These are phyloP conservation scores for Dastarcus helophoroides DNA, from an alignment of 2,888 invertebrate species.

Conservation along the genomic window DNA sequence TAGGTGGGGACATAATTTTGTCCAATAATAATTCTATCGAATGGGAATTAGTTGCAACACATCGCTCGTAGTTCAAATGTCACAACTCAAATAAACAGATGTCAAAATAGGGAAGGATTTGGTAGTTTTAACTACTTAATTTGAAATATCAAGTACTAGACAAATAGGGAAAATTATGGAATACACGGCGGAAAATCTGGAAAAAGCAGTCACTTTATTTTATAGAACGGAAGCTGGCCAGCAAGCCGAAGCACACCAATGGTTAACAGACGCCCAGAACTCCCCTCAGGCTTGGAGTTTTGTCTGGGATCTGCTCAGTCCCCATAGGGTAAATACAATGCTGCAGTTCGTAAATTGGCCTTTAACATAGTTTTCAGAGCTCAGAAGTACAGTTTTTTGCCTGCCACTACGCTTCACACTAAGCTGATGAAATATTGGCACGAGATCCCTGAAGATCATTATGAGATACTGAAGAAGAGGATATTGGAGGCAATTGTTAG, in stretches of 20 bases:
- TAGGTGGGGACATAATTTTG: too few relatives aligned
- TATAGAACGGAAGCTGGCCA: conserved; percentile 51
- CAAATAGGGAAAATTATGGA: conserved; percentile 50
- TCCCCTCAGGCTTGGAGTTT: conserved; percentile 88
- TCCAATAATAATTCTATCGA: too few relatives aligned
- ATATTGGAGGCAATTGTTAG: conserved; percentile 65
- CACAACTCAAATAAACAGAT: too few relatives aligned
- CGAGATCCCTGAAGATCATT: conserved; percentile 72
- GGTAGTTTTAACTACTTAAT: too few relatives aligned
- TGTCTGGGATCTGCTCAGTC: conserved; percentile 78
- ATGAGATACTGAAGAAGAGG: conserved; percentile 63
- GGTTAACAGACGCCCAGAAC: conserved; percentile 75
- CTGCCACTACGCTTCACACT: conserved; percentile 76
- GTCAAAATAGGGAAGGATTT: too few relatives aligned
- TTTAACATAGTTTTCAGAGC: conserved; percentile 42
- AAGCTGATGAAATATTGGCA: conserved; percentile 82
- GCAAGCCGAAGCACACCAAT: conserved; percentile 69
- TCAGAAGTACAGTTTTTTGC: conserved; percentile 91
- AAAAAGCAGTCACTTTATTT: conserved; percentile 57
- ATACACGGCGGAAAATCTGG: conserved; percentile 52
- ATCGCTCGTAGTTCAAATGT: too few relatives aligned
- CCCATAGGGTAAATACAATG: conserved; percentile 53
- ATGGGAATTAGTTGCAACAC: too few relatives aligned
- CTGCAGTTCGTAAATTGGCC: neutral
- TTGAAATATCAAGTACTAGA: conserved; percentile 1